phyloP scores from a whole-genome alignment of 2,113 vertebrate species.

The Gulo gulo region DNA sequence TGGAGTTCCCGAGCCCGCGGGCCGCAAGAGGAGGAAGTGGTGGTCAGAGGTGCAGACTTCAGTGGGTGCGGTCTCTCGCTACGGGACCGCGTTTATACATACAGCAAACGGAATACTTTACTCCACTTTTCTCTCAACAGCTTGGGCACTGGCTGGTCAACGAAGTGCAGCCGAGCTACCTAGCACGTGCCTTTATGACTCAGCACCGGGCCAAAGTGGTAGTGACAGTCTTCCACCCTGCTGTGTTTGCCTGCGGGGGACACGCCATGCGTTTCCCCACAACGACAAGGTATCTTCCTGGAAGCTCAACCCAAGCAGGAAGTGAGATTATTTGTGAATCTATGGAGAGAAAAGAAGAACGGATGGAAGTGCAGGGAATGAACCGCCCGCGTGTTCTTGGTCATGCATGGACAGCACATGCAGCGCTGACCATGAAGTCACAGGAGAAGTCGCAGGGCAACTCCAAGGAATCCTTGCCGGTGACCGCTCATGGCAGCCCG shows the following conservation, averaged over 20 bases:
- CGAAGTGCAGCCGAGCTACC: background rate
- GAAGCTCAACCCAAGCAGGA: constrained; percentile 74
- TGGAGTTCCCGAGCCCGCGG: background rate
- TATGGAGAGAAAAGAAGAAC: background rate
- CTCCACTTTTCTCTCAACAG: background rate
- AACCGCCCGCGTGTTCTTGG: background rate
- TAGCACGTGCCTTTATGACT: constrained; percentile 81
- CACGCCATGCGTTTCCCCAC: constrained; percentile 84
- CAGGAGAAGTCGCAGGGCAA: background rate
- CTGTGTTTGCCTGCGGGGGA: constrained; percentile 81
- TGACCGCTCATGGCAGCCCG: fast-evolving
- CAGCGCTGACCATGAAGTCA: too few species aligned
- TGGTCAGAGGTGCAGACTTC: background rate
- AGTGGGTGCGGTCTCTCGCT: background rate
- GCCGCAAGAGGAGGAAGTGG: background rate
- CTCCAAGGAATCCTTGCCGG: background rate
- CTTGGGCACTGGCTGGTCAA: background rate
- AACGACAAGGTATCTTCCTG: constrained; percentile 86
- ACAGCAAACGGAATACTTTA: background rate
- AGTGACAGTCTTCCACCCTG: constrained; percentile 87
- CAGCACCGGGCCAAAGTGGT: constrained; percentile 86
- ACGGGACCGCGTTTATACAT: background rate
- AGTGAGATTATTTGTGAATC: background rate
- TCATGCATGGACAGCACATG: background rate
- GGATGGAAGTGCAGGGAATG: background rate